Evolutionary conservation across 2,113 vertebrate species (phyloP), one percentile per base, ranked within the genome.

Genomic region (Lycocorax pyrrhopterus): DNA sequence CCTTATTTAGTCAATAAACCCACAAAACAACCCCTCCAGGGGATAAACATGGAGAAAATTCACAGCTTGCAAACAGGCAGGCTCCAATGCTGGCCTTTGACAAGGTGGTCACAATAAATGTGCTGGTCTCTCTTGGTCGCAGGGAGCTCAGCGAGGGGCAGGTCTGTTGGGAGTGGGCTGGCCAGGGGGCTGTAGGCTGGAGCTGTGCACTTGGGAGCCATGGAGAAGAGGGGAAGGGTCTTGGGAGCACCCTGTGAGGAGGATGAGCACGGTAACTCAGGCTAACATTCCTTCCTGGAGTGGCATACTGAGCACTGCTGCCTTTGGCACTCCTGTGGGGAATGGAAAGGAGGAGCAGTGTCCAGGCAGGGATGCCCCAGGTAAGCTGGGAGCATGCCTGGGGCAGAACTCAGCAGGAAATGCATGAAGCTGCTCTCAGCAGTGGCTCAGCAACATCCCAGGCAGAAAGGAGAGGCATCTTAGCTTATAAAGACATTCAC

Each of bases 1-100:
- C 71, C 88, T 92, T 95, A 89, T 90, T 94, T 92, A 96, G 97
- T 97, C 97, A 97, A 98, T 98, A 98, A 98, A 96, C 96, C 85
- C 94, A 94, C 69, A 79, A 86, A 95, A 97, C 97, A 96, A 84
- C 77, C 47, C 90, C 94, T 94, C 90, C 79, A 90, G 94, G 96
- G 67, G 33, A 96, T 93, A 87, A 90, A 97, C 87, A 77, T 66
- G 64, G 44, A 90, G 96, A 96, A 96, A 97, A 97, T 93, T 91
- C 96, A 90, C 93, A 89, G 85, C 92, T 91, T 95, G 64, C 78
- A 94, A 94, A 78, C 39, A 79, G 64, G 67, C 90, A 85, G 66
- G 32, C 73, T 94, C 52, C 10, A 37, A 33, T 74, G 87, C 74
- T 32, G 77, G 53, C 74, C 94, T 89, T 79, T 82, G 96, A 89